A percentile compares a stretch with the other conserved stretches of the same genome.
These are phyloP conservation scores for Rostratula benghalensis DNA, from an alignment of 2,113 vertebrate species.

Conservation along the genomic window DNA sequence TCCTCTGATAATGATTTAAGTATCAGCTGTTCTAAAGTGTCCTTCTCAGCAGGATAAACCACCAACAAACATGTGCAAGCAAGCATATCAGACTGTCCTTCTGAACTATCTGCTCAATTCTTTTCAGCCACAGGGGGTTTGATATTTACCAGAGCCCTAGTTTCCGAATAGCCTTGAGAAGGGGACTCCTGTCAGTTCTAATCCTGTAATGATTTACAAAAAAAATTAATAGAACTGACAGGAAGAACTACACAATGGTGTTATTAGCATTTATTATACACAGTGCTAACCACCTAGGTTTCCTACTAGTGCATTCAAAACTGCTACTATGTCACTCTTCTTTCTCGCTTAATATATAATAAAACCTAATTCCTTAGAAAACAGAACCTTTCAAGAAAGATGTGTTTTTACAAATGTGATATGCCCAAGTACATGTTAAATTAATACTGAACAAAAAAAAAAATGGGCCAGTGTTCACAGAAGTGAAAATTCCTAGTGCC, in stretches of 20 bases:
- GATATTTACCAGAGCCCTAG: neutral
- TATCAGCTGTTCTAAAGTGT: neutral
- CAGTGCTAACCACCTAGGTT: neutral
- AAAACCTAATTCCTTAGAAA: neutral
- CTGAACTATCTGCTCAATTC: neutral
- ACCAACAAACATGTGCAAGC: neutral
- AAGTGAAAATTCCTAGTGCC: neutral
- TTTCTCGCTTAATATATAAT: neutral
- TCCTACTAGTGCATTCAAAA: neutral
- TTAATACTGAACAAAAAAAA: neutral
- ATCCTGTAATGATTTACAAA: neutral
- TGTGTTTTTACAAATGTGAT: neutral
- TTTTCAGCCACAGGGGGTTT: neutral
- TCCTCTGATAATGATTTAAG: neutral
- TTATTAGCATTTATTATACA: neutral
- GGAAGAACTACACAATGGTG: neutral
- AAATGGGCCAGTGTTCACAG: neutral
- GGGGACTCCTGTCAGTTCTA: neutral
- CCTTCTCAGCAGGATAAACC: neutral
- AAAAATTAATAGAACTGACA: neutral
- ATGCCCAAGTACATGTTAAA: neutral
- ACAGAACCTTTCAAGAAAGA: neutral
- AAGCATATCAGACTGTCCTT: neutral
- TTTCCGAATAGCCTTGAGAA: neutral
- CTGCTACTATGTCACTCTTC: neutral